Percentiles rank a stretch among this genome's conserved stretches.
Conservation (phyloP, 2,888 invertebrate genomes). For the Cantharis nigra region DNA sequence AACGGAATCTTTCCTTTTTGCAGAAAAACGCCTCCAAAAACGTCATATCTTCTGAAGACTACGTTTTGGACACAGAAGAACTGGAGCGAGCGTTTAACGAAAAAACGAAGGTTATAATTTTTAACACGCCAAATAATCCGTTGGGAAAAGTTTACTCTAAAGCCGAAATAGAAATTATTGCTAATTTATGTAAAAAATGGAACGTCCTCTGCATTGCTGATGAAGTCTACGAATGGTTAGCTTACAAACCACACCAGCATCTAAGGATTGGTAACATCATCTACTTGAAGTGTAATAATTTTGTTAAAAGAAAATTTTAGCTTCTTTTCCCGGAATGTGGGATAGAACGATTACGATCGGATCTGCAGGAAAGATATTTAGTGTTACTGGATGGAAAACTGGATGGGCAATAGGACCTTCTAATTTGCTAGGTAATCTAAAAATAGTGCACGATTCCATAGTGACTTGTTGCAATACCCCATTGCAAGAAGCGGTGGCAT, state of each 20-base stretch:
- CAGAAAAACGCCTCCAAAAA: conserved; percentile 13
- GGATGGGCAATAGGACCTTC: conserved; percentile 96
- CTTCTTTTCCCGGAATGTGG: conserved; percentile 95
- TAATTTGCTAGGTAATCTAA: conserved; percentile 76
- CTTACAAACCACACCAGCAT: conserved; percentile 81
- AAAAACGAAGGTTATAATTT: conserved; percentile 91
- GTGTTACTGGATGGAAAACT: conserved; percentile 95
- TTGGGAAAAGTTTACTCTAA: conserved; percentile 85
- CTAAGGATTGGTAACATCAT: conserved; percentile 79
- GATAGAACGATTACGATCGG: conserved; percentile 95
- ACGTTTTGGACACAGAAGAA: conserved; percentile 84
- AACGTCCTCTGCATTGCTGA: conserved; percentile 92
- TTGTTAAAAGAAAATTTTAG: conserved; percentile 55
- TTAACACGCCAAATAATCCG: conserved; percentile 99
- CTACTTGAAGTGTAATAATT: not conserved
- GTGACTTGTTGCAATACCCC: conserved; percentile 93
- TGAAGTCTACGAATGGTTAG: conserved; percentile 98
- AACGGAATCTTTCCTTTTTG: not conserved
- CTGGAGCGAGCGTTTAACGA: conserved; percentile 77
- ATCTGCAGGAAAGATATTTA: conserved; percentile 97
- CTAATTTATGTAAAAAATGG: conserved; percentile 88
- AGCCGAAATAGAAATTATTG: conserved; percentile 76
- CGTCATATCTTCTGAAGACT: conserved; percentile 76
- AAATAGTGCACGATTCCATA: conserved; percentile 91
- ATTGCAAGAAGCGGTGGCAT: conserved; percentile 89